phyloP scores from a whole-genome alignment of 2,113 vertebrate species.

The Marmota flaviventris region DNA sequence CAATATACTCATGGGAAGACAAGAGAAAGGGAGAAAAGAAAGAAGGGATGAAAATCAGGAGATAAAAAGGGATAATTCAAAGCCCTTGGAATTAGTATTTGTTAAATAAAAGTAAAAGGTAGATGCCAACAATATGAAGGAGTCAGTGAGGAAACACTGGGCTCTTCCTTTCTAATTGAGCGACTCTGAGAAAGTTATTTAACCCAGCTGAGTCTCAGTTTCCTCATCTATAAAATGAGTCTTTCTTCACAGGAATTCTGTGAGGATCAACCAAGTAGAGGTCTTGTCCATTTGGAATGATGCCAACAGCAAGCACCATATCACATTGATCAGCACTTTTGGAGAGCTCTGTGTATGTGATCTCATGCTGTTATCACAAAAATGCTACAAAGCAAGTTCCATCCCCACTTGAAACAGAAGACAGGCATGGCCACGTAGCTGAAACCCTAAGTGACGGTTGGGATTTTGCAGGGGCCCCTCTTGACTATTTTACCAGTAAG shows the following conservation, averaged over 20 bases:
- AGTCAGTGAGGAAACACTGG: neutral
- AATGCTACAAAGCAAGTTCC: no score
- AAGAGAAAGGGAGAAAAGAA: neutral
- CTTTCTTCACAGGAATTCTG: neutral
- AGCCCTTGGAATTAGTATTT: neutral
- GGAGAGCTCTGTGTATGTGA: neutral
- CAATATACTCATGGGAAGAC: slow-evolving; percentile 4
- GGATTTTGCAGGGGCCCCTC: neutral
- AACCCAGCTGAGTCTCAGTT: neutral
- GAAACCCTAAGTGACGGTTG: neutral
- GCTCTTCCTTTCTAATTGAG: neutral
- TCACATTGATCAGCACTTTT: neutral
- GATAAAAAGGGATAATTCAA: neutral
- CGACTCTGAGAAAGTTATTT: neutral
- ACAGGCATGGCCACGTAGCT: neutral
- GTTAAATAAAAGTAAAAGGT: neutral
- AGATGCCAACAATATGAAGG: neutral
- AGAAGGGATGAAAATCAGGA: neutral
- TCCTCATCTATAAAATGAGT: neutral
- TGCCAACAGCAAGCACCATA: neutral
- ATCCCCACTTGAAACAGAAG: neutral
- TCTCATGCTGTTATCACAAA: neutral
- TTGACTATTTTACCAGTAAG: neutral
- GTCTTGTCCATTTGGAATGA: neutral
- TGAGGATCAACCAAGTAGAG: neutral